Conservation (phyloP, 2,113 vertebrate species). For the Cyanistes caeruleus region DNA sequence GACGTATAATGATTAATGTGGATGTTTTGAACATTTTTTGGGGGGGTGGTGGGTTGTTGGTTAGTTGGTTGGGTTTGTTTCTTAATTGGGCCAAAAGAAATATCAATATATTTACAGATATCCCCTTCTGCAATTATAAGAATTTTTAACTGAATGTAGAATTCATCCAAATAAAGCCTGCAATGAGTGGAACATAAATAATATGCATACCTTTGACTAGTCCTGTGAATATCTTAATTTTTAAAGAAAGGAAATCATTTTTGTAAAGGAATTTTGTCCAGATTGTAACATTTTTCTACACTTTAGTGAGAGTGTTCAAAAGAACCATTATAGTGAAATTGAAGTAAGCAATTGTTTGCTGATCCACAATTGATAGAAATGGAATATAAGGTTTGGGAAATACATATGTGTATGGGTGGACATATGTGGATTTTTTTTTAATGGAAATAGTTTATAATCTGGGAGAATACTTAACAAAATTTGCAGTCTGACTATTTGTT, state of each 20-base stretch:
- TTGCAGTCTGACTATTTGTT: background rate
- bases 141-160: background rate
- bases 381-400: background rate
- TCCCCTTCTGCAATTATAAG: background rate
- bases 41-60: fast-evolving
- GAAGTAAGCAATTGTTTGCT: background rate
- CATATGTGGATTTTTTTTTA: background rate
- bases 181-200: background rate
- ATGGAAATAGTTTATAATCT: background rate
- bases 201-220: background rate
- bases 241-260: fast-evolving
- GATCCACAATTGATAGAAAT: background rate
- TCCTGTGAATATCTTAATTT: background rate
- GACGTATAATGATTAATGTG: background rate
- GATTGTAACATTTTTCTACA: background rate
- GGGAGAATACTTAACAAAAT: background rate
- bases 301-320: background rate
- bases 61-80: background rate
- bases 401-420: background rate
- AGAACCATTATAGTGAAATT: background rate
- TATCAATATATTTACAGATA: background rate
- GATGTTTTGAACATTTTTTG: background rate
- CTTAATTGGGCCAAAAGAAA: background rate
- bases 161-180: background rate
- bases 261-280: background rate